Evolutionary conservation across 2,888 invertebrate genomes (phyloP).

Genomic region (Neoaliturus tenellus): DNA sequence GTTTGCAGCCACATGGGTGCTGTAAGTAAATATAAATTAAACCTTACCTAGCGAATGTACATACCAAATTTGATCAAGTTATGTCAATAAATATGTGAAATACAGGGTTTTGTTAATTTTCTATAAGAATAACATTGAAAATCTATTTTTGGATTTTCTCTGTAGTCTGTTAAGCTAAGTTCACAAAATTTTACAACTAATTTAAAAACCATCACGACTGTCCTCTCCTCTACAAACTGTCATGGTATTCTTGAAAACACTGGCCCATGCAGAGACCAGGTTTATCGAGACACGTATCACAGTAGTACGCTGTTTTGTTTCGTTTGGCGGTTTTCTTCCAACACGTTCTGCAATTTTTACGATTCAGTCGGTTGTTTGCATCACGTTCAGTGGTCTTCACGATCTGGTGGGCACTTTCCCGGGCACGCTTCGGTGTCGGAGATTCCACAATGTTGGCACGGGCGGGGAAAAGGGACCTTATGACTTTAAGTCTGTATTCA

Average conservation of each 20-base stretch:
- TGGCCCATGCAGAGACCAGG: slow-evolving; percentile 26
- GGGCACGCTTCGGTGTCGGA: not conserved
- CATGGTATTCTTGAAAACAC: slow-evolving; percentile 68
- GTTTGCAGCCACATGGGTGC: too few species aligned
- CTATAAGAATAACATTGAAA: too few species aligned
- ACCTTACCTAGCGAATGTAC: too few species aligned
- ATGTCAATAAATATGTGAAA: too few species aligned
- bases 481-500: not conserved
- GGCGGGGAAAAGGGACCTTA: not conserved
- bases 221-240: too few species aligned
- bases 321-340: not conserved
- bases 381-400: not conserved
- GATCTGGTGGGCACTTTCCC: not conserved
- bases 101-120: too few species aligned
- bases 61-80: too few species aligned
- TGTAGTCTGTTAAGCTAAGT: too few species aligned
- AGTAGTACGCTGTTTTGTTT: not conserved
- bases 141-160: too few species aligned
- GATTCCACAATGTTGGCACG: not conserved
- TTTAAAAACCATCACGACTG: too few species aligned
- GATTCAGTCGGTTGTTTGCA: not conserved
- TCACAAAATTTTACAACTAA: too few species aligned
- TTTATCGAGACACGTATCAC: not conserved
- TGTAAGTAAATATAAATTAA: too few species aligned
- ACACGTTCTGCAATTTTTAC: not conserved